phyloP scores from a whole-genome alignment of 2,797 vertebrate species.

The Euthynnus affinis region DNA sequence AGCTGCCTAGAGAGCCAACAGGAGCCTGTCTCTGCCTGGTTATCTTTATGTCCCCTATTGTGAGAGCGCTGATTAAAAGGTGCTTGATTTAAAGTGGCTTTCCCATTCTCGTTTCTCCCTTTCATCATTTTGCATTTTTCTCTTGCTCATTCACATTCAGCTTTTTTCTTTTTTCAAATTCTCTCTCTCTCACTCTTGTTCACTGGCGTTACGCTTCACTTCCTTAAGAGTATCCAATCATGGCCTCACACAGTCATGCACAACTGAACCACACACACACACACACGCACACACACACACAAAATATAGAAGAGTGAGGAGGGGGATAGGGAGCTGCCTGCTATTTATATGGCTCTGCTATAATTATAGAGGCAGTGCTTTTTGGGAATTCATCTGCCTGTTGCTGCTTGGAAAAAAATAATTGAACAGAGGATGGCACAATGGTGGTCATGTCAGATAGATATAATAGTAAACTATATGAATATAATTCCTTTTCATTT shows the following conservation, averaged over 20 bases:
- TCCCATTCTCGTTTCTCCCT: conserved; percentile 27
- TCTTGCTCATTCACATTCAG: conserved; percentile 26
- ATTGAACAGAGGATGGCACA: conserved; percentile 7
- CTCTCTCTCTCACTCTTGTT: conserved; percentile 38
- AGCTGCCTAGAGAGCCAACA: conserved; percentile 41
- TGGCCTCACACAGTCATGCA: conserved; percentile 36
- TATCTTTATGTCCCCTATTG: conserved; percentile 71
- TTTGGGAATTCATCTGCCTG: conserved; percentile 32
- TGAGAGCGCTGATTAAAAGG: conserved; percentile 67
- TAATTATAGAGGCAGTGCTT: conserved; percentile 49
- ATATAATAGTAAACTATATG: background rate
- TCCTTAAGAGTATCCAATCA: conserved; percentile 67
- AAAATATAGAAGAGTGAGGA: conserved; percentile 10
- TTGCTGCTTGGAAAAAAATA: conserved; percentile 33
- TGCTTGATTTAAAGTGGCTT: conserved; percentile 74
- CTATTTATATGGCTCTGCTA: conserved; percentile 29
- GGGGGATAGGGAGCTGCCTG: conserved; percentile 15
- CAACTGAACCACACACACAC: conserved; percentile 20
- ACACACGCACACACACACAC: conserved; percentile 9
- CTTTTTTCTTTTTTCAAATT: background rate
- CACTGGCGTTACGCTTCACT: conserved; percentile 38
- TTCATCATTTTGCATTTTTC: conserved; percentile 47
- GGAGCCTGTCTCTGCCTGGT: conserved; percentile 59
- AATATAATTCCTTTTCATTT: conserved; percentile 1
- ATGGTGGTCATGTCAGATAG: conserved; percentile 11